A percentile compares a stretch with the other conserved stretches of the same genome.
Evolutionary conservation across 2,113 vertebrate genomes (phyloP).

Genomic region (Myrmophylax atrothorax): DNA sequence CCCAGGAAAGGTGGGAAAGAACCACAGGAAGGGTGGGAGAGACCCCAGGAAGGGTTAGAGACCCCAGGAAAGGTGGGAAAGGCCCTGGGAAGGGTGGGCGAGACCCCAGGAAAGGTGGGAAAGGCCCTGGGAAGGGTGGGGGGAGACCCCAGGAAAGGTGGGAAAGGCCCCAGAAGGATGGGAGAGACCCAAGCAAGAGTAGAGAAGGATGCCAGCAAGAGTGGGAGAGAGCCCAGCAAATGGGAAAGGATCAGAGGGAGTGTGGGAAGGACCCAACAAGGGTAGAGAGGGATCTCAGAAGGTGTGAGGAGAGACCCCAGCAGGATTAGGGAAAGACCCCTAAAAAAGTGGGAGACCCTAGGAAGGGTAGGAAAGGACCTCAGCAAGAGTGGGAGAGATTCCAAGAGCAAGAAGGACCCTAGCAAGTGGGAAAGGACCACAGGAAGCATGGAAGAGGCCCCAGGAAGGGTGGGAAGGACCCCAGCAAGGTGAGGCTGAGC

Average conservation of each 20-base stretch:
- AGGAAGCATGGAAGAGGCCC: background rate
- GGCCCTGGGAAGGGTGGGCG: accelerated
- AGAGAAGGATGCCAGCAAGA: background rate
- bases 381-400: no score
- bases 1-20: background rate
- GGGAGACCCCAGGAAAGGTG: no score
- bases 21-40: background rate
- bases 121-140: background rate
- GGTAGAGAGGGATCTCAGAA: no score
- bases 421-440: background rate
- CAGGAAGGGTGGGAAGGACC: background rate
- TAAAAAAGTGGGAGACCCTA: background rate
- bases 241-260: background rate
- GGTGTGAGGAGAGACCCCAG: background rate
- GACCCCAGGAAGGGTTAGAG: background rate
- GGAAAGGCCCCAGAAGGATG: background rate
- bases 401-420: no score
- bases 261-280: background rate
- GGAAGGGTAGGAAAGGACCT: background rate
- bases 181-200: no score
- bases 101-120: no score
- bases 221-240: background rate
- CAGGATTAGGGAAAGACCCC: background rate
- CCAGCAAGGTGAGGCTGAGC: background rate
- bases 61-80: background rate